Base-by-base conservation (phyloP, 2,113 vertebrate genomes). In the Gnathonemus echidnorhynchus region DNA sequence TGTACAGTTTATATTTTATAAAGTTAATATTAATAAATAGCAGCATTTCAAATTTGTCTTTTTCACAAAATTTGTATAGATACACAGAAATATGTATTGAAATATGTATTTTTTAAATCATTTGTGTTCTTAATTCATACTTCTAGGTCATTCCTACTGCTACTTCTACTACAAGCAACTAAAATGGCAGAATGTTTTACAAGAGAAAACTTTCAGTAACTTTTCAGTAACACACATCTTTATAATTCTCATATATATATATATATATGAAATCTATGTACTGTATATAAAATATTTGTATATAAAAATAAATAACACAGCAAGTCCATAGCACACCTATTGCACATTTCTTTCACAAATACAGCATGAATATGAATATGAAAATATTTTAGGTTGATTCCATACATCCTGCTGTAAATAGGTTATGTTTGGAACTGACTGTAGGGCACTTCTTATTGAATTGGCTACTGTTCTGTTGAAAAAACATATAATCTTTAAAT, bases 261-360 rank as follows among this genome's bases (percentile, higher is more conserved):
- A 89, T 80, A 90, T 88, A 92, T 90, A 91, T 86, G 83, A 91
- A 74, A 85, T 90, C 66, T 90, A 92, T 74, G 87, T 91, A 88
- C 24, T 53, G 42, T 89, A 49, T 91, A 90, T 91, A 86, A 89
- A 86, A 89, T 89, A 89, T 87, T 35, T 91, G 56, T 91, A 90
- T 90, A 92, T 91, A 91, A 93, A 91, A 92, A 93, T 91, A 92
- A 88, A 86, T 88, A 53, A 86, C 86, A 86, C 86, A 89, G 70
- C 74, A 89, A 88, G 74, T 91, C 87, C 45, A 50, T 39, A 52
- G 21, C 42, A 48, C 17, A 90, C 10, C 46, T 77, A 86, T 86
- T 91, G 88, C 86, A 77, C 77, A 88, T 88, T 77, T 77, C 89
- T 70, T 66, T 86, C 42, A 89, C 39, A 90, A 45, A 87, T 80